Evolutionary conservation across 2,113 vertebrate species (phyloP), one percentile per base, ranked within the genome.

Genomic region (Polypterus senegalus): DNA sequence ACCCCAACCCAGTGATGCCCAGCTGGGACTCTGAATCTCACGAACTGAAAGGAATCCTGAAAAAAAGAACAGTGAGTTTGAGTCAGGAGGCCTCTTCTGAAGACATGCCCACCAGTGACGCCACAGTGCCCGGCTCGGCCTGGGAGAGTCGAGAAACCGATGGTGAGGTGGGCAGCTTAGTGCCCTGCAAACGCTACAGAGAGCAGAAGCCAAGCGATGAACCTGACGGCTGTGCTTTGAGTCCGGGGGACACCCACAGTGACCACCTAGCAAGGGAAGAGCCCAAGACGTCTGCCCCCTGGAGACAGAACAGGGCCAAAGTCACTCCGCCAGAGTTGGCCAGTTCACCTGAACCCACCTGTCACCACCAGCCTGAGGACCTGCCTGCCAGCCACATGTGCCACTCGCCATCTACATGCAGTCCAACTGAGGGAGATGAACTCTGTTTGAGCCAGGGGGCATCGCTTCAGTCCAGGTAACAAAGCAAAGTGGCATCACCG

Each of bases 11-110:
- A 27, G 27, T 27, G 27, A 27, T 27, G 27, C 27, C 27, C 27
- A 63, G 73, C 51, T 82, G 81, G 62, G 79, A 81, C 61, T 68
- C 73, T 0, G 77, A 81, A 47, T 71, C 75, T 0, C 58, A 59
- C 5, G 67, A 82, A 58, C 51, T 86, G 62, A 79, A 77, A 61
- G 78, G 86, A 46, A 85, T 86, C 73, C 72, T 86, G 67, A 88
- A 83, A 77, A 86, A 84, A 73, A 44, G 60, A 54, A 68, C 69
- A 0, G 70, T 63, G 6, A 66, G 66, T 43, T 61, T 61, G 0
- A 72, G 74, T 11, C 49, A 66, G 68, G 68, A 64, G 61, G 10
- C 48, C 62, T 65, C 11, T 4, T 60, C 73, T 3, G 47, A 80
- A 62, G 78, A 71, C 1, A 48, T 3, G 54, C 54, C 54, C 5